phyloP scores from a whole-genome alignment of 1,140 invertebrate genomes.

The Pectinophora gossypiella region DNA sequence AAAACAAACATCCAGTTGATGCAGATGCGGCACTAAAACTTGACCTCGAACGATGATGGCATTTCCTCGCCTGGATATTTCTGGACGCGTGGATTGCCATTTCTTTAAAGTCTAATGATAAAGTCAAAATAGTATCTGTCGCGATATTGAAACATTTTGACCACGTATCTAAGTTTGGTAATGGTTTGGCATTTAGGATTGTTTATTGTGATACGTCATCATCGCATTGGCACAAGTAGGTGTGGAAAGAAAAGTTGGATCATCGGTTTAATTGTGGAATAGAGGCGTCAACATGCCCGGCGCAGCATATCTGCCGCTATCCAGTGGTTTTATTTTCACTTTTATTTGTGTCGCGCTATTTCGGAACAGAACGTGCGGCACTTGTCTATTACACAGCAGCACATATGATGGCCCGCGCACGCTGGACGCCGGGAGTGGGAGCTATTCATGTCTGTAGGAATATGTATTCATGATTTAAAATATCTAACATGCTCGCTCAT shows the following conservation, averaged over 20 bases:
- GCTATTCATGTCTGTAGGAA: slow-evolving; percentile 21
- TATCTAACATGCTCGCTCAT: too few relatives aligned
- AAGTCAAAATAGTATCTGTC: too few relatives aligned
- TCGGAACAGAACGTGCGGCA: slow-evolving; percentile 59
- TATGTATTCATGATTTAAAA: too few relatives aligned
- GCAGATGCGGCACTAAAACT: slow-evolving; percentile 12
- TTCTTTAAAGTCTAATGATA: too few relatives aligned
- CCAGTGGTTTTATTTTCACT: slow-evolving; percentile 68
- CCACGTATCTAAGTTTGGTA: too few relatives aligned
- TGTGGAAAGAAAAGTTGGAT: slow-evolving; percentile 24
- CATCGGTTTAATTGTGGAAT: slow-evolving; percentile 51
- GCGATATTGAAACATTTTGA: too few relatives aligned
- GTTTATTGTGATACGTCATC: not conserved
- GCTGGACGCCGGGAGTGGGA: slow-evolving; percentile 14
- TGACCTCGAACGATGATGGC: slow-evolving; percentile 24
- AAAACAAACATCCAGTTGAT: slow-evolving; percentile 13
- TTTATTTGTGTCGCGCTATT: slow-evolving; percentile 74
- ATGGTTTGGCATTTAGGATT: not conserved
- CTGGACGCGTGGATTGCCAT: not conserved
- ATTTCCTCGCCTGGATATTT: slow-evolving; percentile 20
- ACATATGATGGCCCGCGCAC: slow-evolving; percentile 45
- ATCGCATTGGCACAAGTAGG: not conserved
- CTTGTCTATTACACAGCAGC: slow-evolving; percentile 57
- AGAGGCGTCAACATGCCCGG: slow-evolving; percentile 34
- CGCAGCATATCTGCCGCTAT: slow-evolving; percentile 60